Evolutionary conservation across 2,113 vertebrate species (phyloP).

Genomic region (Gopherus evgoodei): DNA sequence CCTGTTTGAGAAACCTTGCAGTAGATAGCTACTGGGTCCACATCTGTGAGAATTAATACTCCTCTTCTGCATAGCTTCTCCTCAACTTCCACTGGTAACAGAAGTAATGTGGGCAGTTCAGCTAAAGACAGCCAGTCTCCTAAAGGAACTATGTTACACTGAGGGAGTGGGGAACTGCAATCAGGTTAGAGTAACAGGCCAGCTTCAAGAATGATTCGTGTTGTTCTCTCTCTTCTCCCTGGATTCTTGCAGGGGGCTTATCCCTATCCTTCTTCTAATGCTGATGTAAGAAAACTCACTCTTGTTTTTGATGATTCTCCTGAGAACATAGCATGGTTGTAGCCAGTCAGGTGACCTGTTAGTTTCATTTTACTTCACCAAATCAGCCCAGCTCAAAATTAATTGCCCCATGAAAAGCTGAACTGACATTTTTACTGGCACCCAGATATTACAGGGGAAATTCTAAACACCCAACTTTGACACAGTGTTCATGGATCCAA

Average conservation of each 20-base stretch:
- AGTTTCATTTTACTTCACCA: not conserved
- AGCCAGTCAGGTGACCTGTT: not conserved
- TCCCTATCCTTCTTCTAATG: not conserved
- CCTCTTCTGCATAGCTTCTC: not conserved
- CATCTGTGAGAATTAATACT: not conserved
- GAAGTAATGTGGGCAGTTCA: not conserved
- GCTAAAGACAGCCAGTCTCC: not conserved
- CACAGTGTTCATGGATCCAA: not conserved
- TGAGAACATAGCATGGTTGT: not conserved
- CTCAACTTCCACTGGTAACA: not conserved
- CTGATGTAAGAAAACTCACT: not conserved
- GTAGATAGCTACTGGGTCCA: not conserved
- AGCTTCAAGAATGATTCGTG: fast-evolving
- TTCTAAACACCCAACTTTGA: not conserved
- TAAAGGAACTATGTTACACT: not conserved
- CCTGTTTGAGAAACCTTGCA: no score
- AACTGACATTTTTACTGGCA: not conserved
- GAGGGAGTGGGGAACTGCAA: not conserved
- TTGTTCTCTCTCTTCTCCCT: fast-evolving
- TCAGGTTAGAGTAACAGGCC: not conserved
- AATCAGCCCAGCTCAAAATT: not conserved
- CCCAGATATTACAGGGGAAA: not conserved
- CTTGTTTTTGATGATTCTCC: not conserved
- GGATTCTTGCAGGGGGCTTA: not conserved
- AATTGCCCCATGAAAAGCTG: not conserved